Conservation (phyloP, 2,888 invertebrate species). For the Xanthostigma xanthostigma region DNA sequence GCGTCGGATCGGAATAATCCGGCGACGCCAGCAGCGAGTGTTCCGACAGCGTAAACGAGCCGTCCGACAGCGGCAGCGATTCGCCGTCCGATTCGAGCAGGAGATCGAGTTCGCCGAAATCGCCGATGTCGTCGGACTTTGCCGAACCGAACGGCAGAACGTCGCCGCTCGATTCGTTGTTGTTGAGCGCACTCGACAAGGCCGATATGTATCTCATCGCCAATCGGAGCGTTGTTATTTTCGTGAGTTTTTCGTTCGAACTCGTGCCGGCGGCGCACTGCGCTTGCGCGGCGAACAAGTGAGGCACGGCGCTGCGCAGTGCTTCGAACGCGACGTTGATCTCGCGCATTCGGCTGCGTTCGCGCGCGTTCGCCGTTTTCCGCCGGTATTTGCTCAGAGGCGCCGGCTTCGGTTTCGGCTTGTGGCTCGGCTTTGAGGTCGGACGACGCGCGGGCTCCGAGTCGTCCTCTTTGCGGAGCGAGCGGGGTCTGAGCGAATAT, state of each 20-base stretch:
- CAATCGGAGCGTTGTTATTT: constrained; percentile 72
- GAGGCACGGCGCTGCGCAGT: constrained; percentile 61
- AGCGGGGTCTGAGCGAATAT: constrained; percentile 51
- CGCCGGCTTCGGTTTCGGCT: constrained; percentile 47
- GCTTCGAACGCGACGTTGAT: constrained; percentile 82
- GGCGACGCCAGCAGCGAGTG: constrained; percentile 34
- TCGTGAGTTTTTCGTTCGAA: constrained; percentile 69
- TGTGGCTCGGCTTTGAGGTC: constrained; percentile 16
- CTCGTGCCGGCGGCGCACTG: constrained; percentile 22
- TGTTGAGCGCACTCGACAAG: constrained; percentile 44
- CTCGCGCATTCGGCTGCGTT: constrained; percentile 75
- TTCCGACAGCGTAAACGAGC: constrained; percentile 28
- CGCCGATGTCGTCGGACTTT: constrained; percentile 4
- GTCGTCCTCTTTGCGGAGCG: constrained; percentile 40
- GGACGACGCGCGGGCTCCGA: constrained; percentile 4
- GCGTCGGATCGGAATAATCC: constrained; percentile 36
- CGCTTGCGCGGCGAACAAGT: constrained; percentile 30
- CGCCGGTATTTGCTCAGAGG: constrained; percentile 78
- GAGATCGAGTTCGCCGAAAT: constrained; percentile 28
- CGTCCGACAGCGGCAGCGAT: constrained; percentile 36
- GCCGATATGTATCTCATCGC: constrained; percentile 80
- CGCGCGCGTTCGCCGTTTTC: constrained; percentile 80
- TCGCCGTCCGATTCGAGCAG: constrained; percentile 44
- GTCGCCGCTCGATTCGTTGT: no score
- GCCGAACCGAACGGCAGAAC: no score